Base-by-base conservation (phyloP, 2,888 invertebrate genomes). In the Mythimna albipuncta region DNA sequence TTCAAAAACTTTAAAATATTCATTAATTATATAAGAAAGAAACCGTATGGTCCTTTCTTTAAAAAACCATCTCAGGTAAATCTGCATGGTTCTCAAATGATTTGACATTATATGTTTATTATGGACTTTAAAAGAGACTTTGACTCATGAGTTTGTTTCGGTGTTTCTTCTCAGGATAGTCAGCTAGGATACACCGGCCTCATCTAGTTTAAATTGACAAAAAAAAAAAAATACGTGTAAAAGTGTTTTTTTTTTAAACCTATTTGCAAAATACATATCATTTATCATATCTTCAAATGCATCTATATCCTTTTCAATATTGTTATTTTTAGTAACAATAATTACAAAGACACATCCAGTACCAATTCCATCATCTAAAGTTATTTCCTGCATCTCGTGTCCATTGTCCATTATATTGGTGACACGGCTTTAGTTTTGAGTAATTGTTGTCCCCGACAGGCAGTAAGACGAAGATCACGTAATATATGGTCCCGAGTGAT, bases 361-460 rank as follows among this genome's bases (percentile, higher is more conserved):
- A 66, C 11, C 73, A 62, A 52, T 78, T 52, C 70, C 62, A 19
- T 16, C 72, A 82, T 87, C 87, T 82, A 77, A 81, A 73, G 74
- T 81, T 87, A 86, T 86, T 88, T 87, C 87, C 85, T 86, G 82
- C 77, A 86, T 89, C 85, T 88, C 90, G 87, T 90, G 91, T 83
- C 88, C 89, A 88, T 89, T 91, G 91, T 91, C 90, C 91, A 86
- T 89, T 85, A 88, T 89, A 91, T 91, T 85, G 90, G 91, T 91
- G 91, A 91, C 91, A 88, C 86, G 87, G 90, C 90, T 89, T 88
- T 89, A 86, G 88, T 88, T 91, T 91, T 91, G 91, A 92, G 92
- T 92, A 91, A 92, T 91, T 87, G 89, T 87, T 47, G 82, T 82
- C 79, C 65, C 77, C 77, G 88, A 88, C 87, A 89, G 84, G 85